These are phyloP conservation scores for Lampropteryx suffumata DNA, from an alignment of 2,888 invertebrate genomes.

Conservation along the genomic window DNA sequence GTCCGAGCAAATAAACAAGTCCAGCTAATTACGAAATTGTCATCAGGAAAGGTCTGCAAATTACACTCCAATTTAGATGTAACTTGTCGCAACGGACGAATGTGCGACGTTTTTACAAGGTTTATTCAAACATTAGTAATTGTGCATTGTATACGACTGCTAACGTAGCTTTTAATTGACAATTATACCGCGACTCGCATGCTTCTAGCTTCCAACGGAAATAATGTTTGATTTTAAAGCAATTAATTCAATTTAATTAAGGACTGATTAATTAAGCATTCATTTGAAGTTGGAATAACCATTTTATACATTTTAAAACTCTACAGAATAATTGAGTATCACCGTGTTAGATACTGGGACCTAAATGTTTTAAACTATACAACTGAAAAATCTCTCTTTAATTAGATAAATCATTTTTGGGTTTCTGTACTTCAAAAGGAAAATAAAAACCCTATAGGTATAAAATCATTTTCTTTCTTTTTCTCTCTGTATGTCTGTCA, in stretches of 20 bases:
- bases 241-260: constrained; percentile 12
- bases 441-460: no score
- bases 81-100: constrained; percentile 50
- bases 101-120: constrained; percentile 23
- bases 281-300: no score
- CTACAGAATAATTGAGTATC: no score
- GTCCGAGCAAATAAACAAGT: constrained; percentile 46
- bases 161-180: constrained; percentile 25
- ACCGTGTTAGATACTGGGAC: no score
- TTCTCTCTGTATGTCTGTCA: no score
- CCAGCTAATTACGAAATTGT: constrained; percentile 65
- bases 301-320: no score
- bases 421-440: no score
- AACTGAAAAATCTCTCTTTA: no score
- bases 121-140: constrained; percentile 23
- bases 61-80: constrained; percentile 68
- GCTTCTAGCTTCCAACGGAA: constrained; percentile 9
- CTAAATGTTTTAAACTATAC: no score
- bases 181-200: constrained; percentile 20
- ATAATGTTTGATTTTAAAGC: constrained; percentile 5
- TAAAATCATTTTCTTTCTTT: no score
- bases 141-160: constrained; percentile 19
- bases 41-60: constrained; percentile 59
- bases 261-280: no score
- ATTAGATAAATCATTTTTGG: no score